Evolutionary conservation across 2,113 vertebrate genomes (phyloP), one percentile per base, ranked within the genome.

Genomic region (Gymnogyps californianus): DNA sequence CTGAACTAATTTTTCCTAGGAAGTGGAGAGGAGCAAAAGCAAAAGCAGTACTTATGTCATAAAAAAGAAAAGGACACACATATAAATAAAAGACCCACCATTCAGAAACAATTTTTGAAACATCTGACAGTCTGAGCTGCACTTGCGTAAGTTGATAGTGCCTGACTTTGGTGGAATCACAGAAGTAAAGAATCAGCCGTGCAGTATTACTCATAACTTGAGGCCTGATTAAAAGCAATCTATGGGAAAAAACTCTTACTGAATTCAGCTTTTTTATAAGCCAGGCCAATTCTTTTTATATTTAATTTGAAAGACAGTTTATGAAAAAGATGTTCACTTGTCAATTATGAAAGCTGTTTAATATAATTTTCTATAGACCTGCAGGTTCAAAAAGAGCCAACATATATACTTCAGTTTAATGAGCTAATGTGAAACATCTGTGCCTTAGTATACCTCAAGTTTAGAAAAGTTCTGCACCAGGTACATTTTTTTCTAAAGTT

Each of bases 231-330:
- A 80, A 92, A 92, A 96, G 66, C 44, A 95, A 59, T 38, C 42
- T 75, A 28, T 71, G 14, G 75, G 42, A 7, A 54, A 82, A 87
- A 36, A 12, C 3, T 21, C 14, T 64, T 58, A 58, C 6, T 75
- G 32, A 90, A 90, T 88, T 92, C n/a, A 76, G 13, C 0, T 42
- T 49, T 83, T 93, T 75, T 54, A 62, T 46, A 92, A 83, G 21
- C 13, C 47, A 83, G 57, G 29, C 12, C 40, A 95, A 66, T 74
- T 66, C 42, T 20, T 87, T 93, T 92, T 42, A 46, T 34, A 93
- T 82, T 93, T 93, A 58, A 75, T 82, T 90, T 85, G 69, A 90
- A 93, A 95, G 34, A 34, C 22, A 57, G 47, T 36, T 93, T 85
- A 79, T 85, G 42, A 82, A 85, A 92, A 79, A 66, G 24, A 64